phyloP scores from a whole-genome alignment of 2,113 vertebrate species.

The Asarcornis scutulata region DNA sequence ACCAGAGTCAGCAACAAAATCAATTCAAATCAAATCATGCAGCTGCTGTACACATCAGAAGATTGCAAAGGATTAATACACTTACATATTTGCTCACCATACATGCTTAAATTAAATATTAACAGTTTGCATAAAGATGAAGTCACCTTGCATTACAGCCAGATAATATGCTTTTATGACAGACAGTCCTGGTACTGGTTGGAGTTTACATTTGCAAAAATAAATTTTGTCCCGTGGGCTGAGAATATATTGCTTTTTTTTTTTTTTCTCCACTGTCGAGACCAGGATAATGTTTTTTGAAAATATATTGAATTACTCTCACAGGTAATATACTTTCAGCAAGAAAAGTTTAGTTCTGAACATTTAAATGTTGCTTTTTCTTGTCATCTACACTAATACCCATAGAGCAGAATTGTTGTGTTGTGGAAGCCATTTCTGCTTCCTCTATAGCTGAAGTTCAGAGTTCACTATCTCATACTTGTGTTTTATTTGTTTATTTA shows the following conservation, averaged over 20 bases:
- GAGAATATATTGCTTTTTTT: neutral
- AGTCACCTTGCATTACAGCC: neutral
- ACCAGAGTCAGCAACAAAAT: slow-evolving; percentile 55
- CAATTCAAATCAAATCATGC: slow-evolving; percentile 61
- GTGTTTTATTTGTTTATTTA: neutral
- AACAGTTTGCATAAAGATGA: neutral
- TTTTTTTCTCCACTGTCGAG: neutral
- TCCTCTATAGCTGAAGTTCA: neutral
- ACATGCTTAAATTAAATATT: slow-evolving; percentile 25
- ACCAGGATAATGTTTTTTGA: neutral
- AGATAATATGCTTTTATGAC: neutral
- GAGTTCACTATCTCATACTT: neutral
- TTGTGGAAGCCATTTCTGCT: slow-evolving; percentile 7
- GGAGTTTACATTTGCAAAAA: neutral
- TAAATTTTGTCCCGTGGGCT: neutral
- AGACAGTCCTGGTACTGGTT: neutral
- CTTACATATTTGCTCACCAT: neutral
- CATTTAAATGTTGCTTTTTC: neutral
- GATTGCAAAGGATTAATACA: slow-evolving; percentile 30
- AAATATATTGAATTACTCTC: neutral
- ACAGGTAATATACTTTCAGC: neutral
- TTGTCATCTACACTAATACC: neutral
- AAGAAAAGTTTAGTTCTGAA: neutral
- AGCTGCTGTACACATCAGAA: slow-evolving; percentile 19
- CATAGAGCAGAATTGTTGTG: neutral